Evolutionary conservation across 1,140 invertebrate species (phyloP), one percentile per base, ranked within the genome.

Genomic region (Micrasema longulum): DNA sequence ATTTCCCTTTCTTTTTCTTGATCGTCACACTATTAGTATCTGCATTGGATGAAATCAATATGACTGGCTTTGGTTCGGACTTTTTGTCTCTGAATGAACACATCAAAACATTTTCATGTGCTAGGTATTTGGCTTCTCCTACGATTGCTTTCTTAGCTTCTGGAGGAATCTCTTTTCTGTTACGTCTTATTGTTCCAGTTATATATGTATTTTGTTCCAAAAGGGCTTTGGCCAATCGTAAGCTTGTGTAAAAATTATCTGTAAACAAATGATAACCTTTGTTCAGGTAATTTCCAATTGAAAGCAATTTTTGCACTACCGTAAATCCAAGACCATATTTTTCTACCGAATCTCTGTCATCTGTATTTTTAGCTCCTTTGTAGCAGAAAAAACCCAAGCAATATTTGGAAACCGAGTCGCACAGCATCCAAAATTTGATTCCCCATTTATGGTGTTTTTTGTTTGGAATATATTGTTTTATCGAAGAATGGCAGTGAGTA

Each of bases 181-280:
- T n/a, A n/a, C n/a, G n/a, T n/a, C n/a, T 65, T 64, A 73, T 76
- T 65, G 75, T 74, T 70, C 72, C 66, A 48, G 72, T 76, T 64
- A 72, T 45, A 71, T 63, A 73, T 18, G 72, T 75, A 41, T 57
- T 41, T 47, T 41, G 52, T 62, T 48, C 41, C 26, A 74, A 69
- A 57, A 76, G 71, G 57, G 60, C 71, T 60, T 53, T 66, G 35
- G 67, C 65, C 62, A 76, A 75, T 7, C 41, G 60, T 12, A 76
- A 26, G 36, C 74, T 72, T 52, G 52, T 77, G 62, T 69, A 77
- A 69, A 60, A 72, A 66, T 77, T 76, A 57, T 79, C 76, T n/a
- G 70, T 60, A 36, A 75, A 72, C 31, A 78, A 35, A 72, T 76
- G 77, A 65, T 77, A 77, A 43, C 77, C 76, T 69, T 79, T 78